phyloP scores from a whole-genome alignment of 1,140 invertebrate species.

The Lamellibrachia luymesi region DNA sequence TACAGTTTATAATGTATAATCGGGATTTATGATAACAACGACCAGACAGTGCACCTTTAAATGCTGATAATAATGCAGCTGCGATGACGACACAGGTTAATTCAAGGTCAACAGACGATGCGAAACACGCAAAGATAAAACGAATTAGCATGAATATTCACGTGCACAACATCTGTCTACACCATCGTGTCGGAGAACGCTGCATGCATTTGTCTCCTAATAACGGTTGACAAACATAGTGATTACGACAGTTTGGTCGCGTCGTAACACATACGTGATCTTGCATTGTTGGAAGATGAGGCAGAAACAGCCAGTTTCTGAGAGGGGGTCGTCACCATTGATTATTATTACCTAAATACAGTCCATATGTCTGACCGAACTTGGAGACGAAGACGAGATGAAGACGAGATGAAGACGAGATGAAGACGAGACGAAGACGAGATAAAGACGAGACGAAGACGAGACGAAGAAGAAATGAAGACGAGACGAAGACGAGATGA shows the following conservation, averaged over 20 bases:
- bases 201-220: not conserved
- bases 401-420: no score
- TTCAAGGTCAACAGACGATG: not conserved
- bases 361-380: not conserved
- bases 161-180: not conserved
- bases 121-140: not conserved
- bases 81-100: not conserved
- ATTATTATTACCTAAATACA: not conserved
- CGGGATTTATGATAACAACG: not conserved
- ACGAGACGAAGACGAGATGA: no score
- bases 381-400: no score
- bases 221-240: not conserved
- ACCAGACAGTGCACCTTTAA: not conserved
- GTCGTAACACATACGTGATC: no score
- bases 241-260: not conserved
- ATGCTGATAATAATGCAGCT: not conserved
- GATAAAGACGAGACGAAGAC: no score
- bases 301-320: no score
- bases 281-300: no score
- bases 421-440: no score
- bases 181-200: not conserved
- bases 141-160: conserved; percentile 5
- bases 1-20: not conserved
- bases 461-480: no score
- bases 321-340: no score